Evolutionary conservation across 2,797 vertebrate genomes (phyloP), one percentile per base, ranked within the genome.

Genomic region (Lacerta agilis): DNA sequence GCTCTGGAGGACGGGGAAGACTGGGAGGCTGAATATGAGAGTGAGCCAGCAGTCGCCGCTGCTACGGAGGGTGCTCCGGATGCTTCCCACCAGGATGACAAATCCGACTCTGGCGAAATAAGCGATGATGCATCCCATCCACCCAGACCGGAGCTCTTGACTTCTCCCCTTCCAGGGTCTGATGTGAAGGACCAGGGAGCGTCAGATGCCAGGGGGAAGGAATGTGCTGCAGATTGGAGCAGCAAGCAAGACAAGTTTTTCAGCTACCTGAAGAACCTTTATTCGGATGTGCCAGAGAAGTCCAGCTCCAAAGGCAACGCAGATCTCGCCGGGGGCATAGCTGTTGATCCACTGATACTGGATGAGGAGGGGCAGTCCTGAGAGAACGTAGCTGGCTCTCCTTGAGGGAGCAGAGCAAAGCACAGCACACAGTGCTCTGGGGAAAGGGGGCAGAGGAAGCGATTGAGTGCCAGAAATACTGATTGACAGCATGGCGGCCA

Each of bases 1-100:
- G 33, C 13, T 36, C 79, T 41, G 18, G 88, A 29, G 23, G 27
- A 1, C 6, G 49, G 0, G 11, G 91, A 92, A 81, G 91, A 92
- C 41, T 87, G 85, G 86, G 90, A 91, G 27, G n/a, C 36, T 3
- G 88, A 93, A 23, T 86, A 87, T 23, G 33, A 76, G 18, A 82
- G 3, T 15, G 11, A 3, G 3, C 33, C 55, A 85, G 61, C 43
- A 6, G 10, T 1, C 13, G 1, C 71, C 23, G 13, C 6, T 10
- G 6, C 69, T 43, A 69, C 36, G 6, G 69, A 17, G 33, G 6
- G 5, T 3, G 8, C 41, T 55, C 7, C 76, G 8, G 1, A 4
- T 8, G 3, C 85, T 64, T 9, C 72, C 11, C 55, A 5, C 17
- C 71, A 20, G 2, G 8, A 13, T 7, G 15, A 38, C 55, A 43